Evolutionary conservation across 2,113 vertebrate genomes (phyloP), one percentile per base, ranked within the genome.

Genomic region (Pluvialis apricaria): DNA sequence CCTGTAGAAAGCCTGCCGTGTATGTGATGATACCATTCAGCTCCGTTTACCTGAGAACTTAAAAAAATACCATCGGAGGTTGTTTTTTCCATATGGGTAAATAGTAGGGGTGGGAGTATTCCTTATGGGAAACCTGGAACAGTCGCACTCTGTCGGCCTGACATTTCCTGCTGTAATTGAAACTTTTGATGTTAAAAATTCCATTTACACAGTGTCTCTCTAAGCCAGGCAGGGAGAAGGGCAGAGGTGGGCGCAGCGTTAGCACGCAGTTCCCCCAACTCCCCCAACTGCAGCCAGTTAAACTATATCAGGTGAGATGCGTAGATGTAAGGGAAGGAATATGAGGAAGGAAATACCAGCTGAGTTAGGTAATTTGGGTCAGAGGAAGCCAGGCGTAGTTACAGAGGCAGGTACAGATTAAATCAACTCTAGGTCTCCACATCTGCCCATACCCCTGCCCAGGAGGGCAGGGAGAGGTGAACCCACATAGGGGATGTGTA

Each of bases 321-420:
- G 2, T 64, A 88, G 89, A 95, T 96, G 96, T 84, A 88, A 95
- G 94, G 82, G 76, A 75, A 96, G 91, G 94, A 96, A 92, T 95
- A 94, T 94, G 94, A 96, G 95, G 95, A 96, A 97, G 96, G 92
- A 97, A 97, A 96, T 97, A 93, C 96, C 97, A 96, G 45, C 71
- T 81, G 84, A 78, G 92, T 94, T 96, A 95, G 89, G 97, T 97
- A 96, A 97, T 97, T 92, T 96, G 96, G 95, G 91, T 94, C 95
- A 93, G 94, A 96, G 89, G 92, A 97, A 96, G 78, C 84, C 86
- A 95, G 95, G 84, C n/a, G 0, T 66, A 95, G 94, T 92, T 92
- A 96, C 58, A 80, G 84, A 92, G 71, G 89, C 89, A 96, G 94
- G 94, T 93, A 96, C 51, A 96, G 91, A 95, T 80, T 80, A 88